Conservation (phyloP, 2,888 invertebrate species). For the Himalopsyche japonica region DNA sequence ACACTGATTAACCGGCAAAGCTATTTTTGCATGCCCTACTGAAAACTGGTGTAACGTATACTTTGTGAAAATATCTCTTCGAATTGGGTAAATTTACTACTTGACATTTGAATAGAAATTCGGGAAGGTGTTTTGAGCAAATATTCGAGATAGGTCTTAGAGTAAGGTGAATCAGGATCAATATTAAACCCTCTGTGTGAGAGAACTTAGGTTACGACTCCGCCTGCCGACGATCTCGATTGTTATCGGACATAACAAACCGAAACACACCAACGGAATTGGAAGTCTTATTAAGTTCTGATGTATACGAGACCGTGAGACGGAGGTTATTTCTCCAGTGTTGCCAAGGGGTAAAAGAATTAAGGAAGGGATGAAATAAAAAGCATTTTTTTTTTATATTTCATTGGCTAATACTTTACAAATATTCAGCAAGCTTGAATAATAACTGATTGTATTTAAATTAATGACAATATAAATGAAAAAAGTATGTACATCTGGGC, state of each 20-base stretch:
- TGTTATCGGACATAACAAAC: neutral
- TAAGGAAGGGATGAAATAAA: no score
- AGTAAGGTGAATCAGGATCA: neutral
- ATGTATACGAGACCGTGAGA: neutral
- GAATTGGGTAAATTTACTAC: neutral
- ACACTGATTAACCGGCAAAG: no score
- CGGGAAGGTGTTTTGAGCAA: neutral
- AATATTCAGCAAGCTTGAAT: no score
- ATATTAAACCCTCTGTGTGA: neutral
- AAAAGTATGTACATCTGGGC: no score
- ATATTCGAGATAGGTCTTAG: neutral
- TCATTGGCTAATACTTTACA: no score
- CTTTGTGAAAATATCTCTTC: neutral
- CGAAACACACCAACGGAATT: neutral
- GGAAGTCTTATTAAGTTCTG: neutral
- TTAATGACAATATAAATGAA: no score
- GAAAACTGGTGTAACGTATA: no score
- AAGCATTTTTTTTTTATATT: no score
- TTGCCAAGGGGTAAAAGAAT: no score
- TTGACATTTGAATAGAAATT: neutral
- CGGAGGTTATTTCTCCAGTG: neutral
- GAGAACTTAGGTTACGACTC: neutral
- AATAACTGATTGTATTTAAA: no score
- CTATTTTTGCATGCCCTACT: no score
- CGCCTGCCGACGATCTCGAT: neutral